Base-by-base conservation (phyloP, 2,113 vertebrate species). In the Gyps fulvus region DNA sequence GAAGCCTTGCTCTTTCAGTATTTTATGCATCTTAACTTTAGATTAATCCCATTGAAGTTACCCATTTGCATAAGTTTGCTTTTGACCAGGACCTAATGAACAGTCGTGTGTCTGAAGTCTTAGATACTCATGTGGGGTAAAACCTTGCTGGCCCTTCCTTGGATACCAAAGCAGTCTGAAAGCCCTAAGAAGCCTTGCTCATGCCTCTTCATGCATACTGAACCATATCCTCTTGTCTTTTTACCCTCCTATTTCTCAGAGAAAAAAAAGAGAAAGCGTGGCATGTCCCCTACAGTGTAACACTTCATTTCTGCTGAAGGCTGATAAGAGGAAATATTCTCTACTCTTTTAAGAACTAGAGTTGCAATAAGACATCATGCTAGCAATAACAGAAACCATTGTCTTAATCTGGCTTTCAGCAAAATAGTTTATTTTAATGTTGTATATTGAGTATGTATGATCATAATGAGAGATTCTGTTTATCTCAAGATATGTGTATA, bases 401-500 rank as follows among this genome's bases (percentile, higher is more conserved):
- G 82, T 87, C 45, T 96, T 88, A 90, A 83, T 50, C 66, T 91
- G 74, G 27, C 40, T 90, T 85, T 80, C 76, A 86, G 79, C 29
- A 94, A 90, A 77, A 84, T 23, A 81, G 13, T 92, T 90, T 43
- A 66, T 91, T 89, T 93, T 72, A 71, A 31, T 49, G 81, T 90
- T 54, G 36, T 36, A 15, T 95, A 45, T 8, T 38, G 58, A 45
- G 15, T 65, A 45, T 15, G 2, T 61, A 19, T 77, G 47, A 89
- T 82, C 47, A 25, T 42, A 78, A 50, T 40, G 34, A 88, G 54
- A 90, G 63, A 82, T 74, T 70, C 34, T 79, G 8, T 83, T 93
- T 90, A 76, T 93, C 65, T 91, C 25, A 89, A 82, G 49, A 70
- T 66, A 66, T 16, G 5, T 65, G 7, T 77, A 13, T 61, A 26